A percentile compares a stretch with the other conserved stretches of the same genome.
Evolutionary conservation across 2,888 invertebrate species (phyloP).

Genomic region (Dasypogon diadema): DNA sequence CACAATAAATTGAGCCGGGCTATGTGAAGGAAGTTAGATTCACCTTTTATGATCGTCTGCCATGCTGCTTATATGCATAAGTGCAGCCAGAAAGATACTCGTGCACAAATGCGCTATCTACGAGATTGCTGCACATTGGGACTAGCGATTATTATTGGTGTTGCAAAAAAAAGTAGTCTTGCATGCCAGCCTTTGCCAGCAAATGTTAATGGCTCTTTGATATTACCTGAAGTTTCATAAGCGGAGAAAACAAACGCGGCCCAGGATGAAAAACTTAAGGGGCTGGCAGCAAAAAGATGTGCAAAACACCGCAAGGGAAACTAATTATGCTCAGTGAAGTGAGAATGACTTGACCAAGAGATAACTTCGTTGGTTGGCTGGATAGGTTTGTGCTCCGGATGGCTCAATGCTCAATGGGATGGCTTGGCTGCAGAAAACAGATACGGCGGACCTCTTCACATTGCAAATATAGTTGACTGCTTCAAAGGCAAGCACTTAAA

Average conservation of each 20-base stretch:
- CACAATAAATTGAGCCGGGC: background rate
- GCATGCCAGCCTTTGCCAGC: background rate
- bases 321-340: conserved; percentile 50
- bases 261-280: conserved; percentile 16
- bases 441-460: background rate
- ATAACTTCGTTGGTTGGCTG: conserved; percentile 26
- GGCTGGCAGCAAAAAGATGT: conserved; percentile 15
- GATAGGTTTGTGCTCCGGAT: background rate
- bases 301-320: conserved; percentile 33
- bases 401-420: conserved; percentile 19
- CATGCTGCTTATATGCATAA: conserved; percentile 3
- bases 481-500: conserved; percentile 22
- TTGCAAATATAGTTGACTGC: conserved; percentile 12
- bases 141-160: background rate
- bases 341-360: conserved; percentile 42
- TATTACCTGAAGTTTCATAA: conserved; percentile 15
- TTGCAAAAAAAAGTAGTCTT: conserved; percentile 13
- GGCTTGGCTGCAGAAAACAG: background rate
- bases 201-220: conserved; percentile 14
- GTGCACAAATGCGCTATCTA: conserved; percentile 16
- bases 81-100: conserved; percentile 3
- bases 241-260: conserved; percentile 31
- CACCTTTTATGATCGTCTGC: conserved; percentile 21
- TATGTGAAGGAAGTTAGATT: conserved; percentile 26
- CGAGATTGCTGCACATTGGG: background rate